These are phyloP conservation scores for Endotricha flammealis DNA, from an alignment of 2,888 invertebrate species.

Conservation along the genomic window DNA sequence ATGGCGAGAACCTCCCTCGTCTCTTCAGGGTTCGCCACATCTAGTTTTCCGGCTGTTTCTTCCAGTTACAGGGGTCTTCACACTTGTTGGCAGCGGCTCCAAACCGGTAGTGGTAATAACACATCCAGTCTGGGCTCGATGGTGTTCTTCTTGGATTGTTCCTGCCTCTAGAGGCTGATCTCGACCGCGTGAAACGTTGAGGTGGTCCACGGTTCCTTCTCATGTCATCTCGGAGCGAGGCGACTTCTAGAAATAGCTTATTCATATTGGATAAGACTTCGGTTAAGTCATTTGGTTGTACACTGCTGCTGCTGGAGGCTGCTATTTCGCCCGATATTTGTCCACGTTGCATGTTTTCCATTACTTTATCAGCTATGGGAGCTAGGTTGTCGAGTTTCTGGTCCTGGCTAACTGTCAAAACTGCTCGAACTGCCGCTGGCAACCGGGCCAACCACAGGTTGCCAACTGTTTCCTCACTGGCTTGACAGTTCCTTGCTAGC, in stretches of 20 bases:
- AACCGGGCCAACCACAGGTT: neutral
- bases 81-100: neutral
- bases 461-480: neutral
- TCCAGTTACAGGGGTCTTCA: too few species aligned
- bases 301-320: neutral
- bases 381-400: neutral
- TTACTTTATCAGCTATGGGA: neutral
- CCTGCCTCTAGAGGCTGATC: neutral
- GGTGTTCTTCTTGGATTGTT: neutral
- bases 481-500: neutral
- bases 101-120: neutral
- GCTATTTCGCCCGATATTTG: neutral
- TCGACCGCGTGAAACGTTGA: neutral
- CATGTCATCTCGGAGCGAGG: neutral
- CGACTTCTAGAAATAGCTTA: neutral
- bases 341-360: neutral
- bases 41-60: too few species aligned
- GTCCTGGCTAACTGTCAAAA: neutral
- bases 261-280: neutral
- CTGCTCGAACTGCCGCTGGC: conserved; percentile 3
- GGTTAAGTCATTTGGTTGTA: neutral
- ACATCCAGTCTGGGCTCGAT: conserved; percentile 1
- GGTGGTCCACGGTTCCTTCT: neutral
- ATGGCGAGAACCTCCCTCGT: too few species aligned
- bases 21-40: too few species aligned